Conservation (phyloP, 2,797 vertebrate genomes). For the Heliangelus exortis region DNA sequence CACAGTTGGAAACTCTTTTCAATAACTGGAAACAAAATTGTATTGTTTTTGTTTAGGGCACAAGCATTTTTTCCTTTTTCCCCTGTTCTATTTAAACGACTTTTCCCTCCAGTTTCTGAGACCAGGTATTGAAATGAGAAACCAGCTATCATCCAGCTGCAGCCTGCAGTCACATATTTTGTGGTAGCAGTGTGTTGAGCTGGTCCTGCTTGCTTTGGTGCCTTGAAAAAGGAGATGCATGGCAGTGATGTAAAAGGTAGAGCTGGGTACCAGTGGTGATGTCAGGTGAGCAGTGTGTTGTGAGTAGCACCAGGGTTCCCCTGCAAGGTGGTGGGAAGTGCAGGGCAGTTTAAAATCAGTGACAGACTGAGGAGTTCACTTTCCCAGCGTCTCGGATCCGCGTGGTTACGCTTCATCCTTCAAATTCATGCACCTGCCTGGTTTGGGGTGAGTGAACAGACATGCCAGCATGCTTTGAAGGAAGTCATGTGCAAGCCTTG, state of each 20-base stretch:
- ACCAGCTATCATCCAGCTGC: neutral
- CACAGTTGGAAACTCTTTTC: neutral
- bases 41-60: neutral
- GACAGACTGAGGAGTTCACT: no score
- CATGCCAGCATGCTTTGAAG: accelerated
- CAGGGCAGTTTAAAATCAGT: neutral
- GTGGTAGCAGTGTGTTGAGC: neutral
- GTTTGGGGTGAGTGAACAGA: neutral
- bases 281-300: neutral
- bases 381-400: accelerated
- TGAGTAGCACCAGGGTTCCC: neutral
- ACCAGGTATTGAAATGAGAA: neutral
- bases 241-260: neutral
- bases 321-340: neutral
- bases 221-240: neutral
- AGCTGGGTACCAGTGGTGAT: neutral
- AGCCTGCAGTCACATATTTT: accelerated
- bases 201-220: neutral
- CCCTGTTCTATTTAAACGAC: neutral
- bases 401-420: accelerated
- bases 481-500: neutral
- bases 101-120: neutral
- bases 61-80: neutral
- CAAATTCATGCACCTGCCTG: neutral
- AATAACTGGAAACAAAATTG: neutral